Evolutionary conservation across 2,888 invertebrate genomes (phyloP), one percentile per base, ranked within the genome.

Genomic region (Cephus nigrinus): DNA sequence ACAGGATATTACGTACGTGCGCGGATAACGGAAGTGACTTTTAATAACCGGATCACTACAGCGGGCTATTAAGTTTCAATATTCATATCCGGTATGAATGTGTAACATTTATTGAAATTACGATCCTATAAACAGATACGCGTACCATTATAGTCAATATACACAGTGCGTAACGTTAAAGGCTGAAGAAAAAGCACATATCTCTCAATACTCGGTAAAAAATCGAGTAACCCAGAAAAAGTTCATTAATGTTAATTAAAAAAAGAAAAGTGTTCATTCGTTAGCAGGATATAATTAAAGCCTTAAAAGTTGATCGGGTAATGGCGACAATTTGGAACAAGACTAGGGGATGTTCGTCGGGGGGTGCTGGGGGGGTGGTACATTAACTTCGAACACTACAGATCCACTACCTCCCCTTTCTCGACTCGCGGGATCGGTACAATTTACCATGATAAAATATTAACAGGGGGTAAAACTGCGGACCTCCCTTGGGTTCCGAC

Each of bases 401-500:
- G 40, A 55, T 23, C 23, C 15, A 15, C 40, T 36, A 36, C 15
- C 15, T 5, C 40, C 23, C 15, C 40, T 5, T 23, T 23, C 23
- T 55, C 40, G 40, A 55, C 40, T 23, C 40, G 23, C 23, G 40
- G 40, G 40, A 9, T 55, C 40, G 40, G 83, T 87, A 88, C 89
- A 90, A 90, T 90, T 90, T 90, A 90, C 89, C 85, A 81, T 81
- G 81, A 83, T 90, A 83, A 90, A 90, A 89, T 90, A 90, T 90
- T 90, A 82, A 90, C 80, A 83, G 77, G 68, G 85, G 85, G 40
- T 55, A 87, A 90, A 89, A 89, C 87, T 89, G 85, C 84, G 79
- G 84, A 82, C 78, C 76, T 89, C 88, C 88, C 90, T 79, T 74
- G 89, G 85, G 90, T 85, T 85, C 88, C 85, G 86, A 90, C 90